Conservation (phyloP, 2,797 vertebrate genomes). For the Valencia hispanica region DNA sequence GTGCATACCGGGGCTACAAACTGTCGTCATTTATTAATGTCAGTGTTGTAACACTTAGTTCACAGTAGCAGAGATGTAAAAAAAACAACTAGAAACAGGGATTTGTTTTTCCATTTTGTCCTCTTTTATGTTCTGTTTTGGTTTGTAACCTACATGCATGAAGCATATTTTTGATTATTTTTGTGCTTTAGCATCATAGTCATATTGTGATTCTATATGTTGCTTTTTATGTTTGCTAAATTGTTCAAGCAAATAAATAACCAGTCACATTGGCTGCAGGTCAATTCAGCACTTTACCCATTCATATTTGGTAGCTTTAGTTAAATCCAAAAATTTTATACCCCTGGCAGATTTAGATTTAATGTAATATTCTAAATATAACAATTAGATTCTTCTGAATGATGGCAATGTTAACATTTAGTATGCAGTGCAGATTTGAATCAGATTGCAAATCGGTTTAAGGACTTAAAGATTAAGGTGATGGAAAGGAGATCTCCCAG, state of each 20-base stretch:
- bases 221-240: background rate
- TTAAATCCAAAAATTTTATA: background rate
- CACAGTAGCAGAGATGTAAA: constrained; percentile 21
- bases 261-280: background rate
- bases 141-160: constrained; percentile 6
- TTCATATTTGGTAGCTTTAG: too few relatives aligned
- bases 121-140: constrained; percentile 7
- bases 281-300: background rate
- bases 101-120: background rate
- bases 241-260: background rate
- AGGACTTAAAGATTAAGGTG: background rate
- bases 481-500: background rate
- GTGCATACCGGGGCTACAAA: constrained; percentile 10
- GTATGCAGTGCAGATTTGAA: background rate
- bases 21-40: constrained; percentile 27
- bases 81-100: constrained; percentile 8
- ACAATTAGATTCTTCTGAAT: background rate
- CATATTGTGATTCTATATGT: background rate
- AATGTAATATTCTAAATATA: background rate
- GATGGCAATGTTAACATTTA: background rate
- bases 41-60: constrained; percentile 21
- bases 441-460: background rate
- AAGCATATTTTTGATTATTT: background rate
- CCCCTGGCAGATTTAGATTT: background rate
- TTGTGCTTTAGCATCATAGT: background rate